A percentile compares a stretch with the other conserved stretches of the same genome.
Evolutionary conservation across 2,113 vertebrate genomes (phyloP).

Genomic region (Mohoua ochrocephala): DNA sequence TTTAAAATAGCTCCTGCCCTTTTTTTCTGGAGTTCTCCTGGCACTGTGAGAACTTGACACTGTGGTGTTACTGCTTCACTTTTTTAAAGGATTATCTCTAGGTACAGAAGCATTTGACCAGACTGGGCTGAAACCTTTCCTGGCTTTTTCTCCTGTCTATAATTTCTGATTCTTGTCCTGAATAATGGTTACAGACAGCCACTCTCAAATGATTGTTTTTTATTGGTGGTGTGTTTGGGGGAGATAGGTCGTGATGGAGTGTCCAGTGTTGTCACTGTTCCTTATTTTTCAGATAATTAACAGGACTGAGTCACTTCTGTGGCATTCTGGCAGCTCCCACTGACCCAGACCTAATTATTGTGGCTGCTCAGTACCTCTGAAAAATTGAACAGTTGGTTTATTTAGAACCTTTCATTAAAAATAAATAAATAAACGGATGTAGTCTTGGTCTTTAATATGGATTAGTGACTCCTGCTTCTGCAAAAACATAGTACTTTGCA

Average conservation of each 20-base stretch:
- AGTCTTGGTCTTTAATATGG: background rate
- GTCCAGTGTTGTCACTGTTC: background rate
- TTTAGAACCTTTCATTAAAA: background rate
- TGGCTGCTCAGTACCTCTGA: background rate
- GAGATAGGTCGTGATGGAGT: background rate
- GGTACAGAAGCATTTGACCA: background rate
- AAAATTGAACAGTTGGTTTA: background rate
- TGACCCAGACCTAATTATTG: conserved; percentile 23
- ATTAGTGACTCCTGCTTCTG: background rate
- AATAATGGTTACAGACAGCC: background rate
- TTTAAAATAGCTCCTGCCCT: background rate
- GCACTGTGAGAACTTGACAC: background rate
- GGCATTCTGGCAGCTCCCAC: background rate
- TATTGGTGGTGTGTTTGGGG: background rate
- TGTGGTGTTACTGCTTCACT: background rate
- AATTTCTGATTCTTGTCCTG: background rate
- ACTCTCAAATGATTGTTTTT: background rate
- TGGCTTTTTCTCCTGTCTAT: background rate
- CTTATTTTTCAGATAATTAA: conserved; percentile 22
- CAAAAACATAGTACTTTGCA: background rate
- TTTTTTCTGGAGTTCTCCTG: background rate
- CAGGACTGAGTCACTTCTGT: background rate
- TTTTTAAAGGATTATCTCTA: background rate
- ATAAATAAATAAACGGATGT: conserved; percentile 19
- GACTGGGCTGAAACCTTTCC: background rate